Conservation (phyloP, 2,888 invertebrate species). For the Melangyna quadrimaculata region DNA sequence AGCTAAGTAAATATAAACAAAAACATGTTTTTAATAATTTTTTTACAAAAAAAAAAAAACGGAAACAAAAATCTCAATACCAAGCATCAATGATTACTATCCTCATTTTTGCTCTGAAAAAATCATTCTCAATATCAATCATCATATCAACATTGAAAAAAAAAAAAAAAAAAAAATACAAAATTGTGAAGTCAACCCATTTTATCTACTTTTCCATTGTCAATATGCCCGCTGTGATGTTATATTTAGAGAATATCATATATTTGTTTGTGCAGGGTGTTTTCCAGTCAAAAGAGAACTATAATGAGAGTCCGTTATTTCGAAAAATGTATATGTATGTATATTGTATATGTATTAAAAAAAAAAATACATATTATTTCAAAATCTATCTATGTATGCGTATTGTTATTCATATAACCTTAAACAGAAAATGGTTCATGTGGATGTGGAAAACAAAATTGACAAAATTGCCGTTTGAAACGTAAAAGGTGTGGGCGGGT, state of each 20-base stretch:
- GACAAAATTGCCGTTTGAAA: no score
- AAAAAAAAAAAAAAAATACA: neutral
- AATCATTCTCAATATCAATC: neutral
- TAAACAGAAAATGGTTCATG: no score
- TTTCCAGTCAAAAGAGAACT: neutral
- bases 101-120: neutral
- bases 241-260: neutral
- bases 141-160: neutral
- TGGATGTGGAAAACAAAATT: no score
- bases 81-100: neutral
- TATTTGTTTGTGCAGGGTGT: neutral
- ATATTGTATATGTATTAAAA: no score
- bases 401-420: no score
- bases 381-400: no score
- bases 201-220: neutral
- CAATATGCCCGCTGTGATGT: neutral
- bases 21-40: neutral
- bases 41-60: neutral
- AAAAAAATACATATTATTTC: no score
- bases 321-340: no score
- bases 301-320: no score
- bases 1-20: neutral
- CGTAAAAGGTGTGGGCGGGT: no score
- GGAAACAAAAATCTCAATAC: neutral
- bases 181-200: neutral